Conservation (phyloP, 1,140 invertebrate genomes). For the Matsumurasca onukii region DNA sequence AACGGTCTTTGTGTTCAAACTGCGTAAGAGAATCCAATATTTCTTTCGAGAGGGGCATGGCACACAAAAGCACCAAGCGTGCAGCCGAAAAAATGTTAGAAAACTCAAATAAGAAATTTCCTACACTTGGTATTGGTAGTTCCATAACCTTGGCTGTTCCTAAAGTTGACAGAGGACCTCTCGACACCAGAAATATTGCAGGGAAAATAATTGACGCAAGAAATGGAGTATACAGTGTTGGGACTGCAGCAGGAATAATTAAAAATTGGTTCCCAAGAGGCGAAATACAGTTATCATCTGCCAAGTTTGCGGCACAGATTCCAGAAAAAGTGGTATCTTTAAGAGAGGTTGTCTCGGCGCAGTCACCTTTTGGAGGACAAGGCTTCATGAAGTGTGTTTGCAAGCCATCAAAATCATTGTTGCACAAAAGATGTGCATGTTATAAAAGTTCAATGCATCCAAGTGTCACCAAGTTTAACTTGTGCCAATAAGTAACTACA, state of each 20-base stretch:
- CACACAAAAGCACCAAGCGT: slow-evolving; percentile 2
- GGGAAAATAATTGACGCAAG: slow-evolving; percentile 3
- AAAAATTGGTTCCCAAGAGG: slow-evolving; percentile 3
- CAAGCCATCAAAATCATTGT: not conserved
- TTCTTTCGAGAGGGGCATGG: slow-evolving; percentile 1
- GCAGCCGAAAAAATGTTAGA: slow-evolving; percentile 3
- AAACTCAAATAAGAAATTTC: too few species aligned
- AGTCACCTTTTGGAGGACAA: slow-evolving; percentile 2
- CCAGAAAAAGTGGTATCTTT: slow-evolving; percentile 3
- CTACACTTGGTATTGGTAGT: slow-evolving; percentile 1
- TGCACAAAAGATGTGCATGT: not conserved
- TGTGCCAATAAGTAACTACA: slow-evolving; percentile 3
- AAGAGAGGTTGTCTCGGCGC: slow-evolving; percentile 1
- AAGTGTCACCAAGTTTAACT: slow-evolving; percentile 3
- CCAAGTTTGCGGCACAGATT: slow-evolving; percentile 2
- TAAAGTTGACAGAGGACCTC: slow-evolving; percentile 2
- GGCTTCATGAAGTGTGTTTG: slow-evolving; percentile 2
- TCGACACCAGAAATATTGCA: slow-evolving; percentile 3
- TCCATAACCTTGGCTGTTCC: slow-evolving; percentile 2
- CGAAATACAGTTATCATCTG: slow-evolving; percentile 3
- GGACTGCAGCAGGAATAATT: too few species aligned
- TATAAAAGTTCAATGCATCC: slow-evolving; percentile 1
- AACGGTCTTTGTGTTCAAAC: too few species aligned
- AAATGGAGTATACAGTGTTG: slow-evolving; percentile 3
- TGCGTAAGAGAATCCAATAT: slow-evolving; percentile 1